Percentiles rank a stretch among this genome's conserved stretches.
These are phyloP conservation scores for Caenorhabditis sp. DNA, from an alignment of 2,888 invertebrate genomes.

Conservation along the genomic window DNA sequence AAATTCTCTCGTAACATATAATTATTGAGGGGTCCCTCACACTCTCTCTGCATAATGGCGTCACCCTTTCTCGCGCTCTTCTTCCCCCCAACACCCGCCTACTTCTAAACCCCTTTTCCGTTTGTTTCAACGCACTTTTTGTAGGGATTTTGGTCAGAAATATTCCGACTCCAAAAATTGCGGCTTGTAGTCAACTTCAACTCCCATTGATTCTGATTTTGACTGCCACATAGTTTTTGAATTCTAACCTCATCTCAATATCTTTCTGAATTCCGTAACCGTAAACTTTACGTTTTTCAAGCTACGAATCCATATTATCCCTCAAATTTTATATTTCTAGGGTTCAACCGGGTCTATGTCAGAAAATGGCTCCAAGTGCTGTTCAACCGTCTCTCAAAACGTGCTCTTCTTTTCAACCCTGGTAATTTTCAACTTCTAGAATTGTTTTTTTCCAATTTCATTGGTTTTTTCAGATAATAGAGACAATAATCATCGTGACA, in stretches of 20 bases:
- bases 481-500: constrained; percentile 38
- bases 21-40: constrained; percentile 27
- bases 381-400: constrained; percentile 32
- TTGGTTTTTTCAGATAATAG: constrained; percentile 21
- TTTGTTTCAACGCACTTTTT: constrained; percentile 39
- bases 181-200: too few species aligned
- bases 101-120: constrained; percentile 19
- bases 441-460: background rate
- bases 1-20: constrained; percentile 48
- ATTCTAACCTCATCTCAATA: too few species aligned
- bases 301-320: background rate
- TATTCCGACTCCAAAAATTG: too few species aligned
- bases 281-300: background rate
- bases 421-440: constrained; percentile 12
- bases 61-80: constrained; percentile 43
- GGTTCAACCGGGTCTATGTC: constrained; percentile 60
- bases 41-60: too few species aligned
- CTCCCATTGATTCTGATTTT: too few species aligned
- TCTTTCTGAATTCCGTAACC: too few species aligned
- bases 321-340: constrained; percentile 6
- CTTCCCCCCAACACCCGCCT: too few species aligned
- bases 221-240: background rate
- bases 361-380: constrained; percentile 41
- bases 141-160: too few species aligned
- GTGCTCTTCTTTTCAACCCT: constrained; percentile 27